Conservation (phyloP, 2,797 vertebrate species). For the Myripristis jacobus region DNA sequence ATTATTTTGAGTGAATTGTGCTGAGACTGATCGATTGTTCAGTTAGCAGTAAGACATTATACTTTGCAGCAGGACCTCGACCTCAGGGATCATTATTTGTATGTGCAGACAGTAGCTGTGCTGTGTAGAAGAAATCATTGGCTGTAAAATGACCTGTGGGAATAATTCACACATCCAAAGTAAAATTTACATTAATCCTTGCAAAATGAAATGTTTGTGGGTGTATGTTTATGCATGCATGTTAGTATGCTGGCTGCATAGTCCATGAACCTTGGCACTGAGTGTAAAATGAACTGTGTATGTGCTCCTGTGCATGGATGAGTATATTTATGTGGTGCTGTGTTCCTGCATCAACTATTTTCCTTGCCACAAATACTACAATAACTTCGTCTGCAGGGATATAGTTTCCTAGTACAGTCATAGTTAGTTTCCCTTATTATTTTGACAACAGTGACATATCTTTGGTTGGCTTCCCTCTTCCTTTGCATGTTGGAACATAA, state of each 20-base stretch:
- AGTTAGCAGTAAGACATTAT: not conserved
- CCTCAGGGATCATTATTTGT: not conserved
- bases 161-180: not conserved
- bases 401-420: constrained; percentile 18
- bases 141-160: constrained; percentile 1
- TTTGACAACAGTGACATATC: constrained; percentile 32
- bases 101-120: not conserved
- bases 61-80: not conserved
- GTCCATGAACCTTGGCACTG: constrained; percentile 1
- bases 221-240: constrained; percentile 8
- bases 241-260: not conserved
- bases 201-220: not conserved
- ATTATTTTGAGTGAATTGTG: not conserved
- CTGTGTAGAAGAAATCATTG: not conserved
- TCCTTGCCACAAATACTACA: constrained; percentile 30
- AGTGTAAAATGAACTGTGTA: not conserved
- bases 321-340: constrained; percentile 8
- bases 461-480: constrained; percentile 21
- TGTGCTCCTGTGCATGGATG: constrained; percentile 1
- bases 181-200: constrained; percentile 4
- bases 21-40: not conserved
- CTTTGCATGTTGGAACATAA: constrained; percentile 7
- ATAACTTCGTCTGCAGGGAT: constrained; percentile 16
- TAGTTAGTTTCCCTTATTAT: constrained; percentile 36
- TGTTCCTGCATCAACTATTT: constrained; percentile 3